Base-by-base conservation (phyloP, 1,140 invertebrate species). In the Diabrotica virgifera region DNA sequence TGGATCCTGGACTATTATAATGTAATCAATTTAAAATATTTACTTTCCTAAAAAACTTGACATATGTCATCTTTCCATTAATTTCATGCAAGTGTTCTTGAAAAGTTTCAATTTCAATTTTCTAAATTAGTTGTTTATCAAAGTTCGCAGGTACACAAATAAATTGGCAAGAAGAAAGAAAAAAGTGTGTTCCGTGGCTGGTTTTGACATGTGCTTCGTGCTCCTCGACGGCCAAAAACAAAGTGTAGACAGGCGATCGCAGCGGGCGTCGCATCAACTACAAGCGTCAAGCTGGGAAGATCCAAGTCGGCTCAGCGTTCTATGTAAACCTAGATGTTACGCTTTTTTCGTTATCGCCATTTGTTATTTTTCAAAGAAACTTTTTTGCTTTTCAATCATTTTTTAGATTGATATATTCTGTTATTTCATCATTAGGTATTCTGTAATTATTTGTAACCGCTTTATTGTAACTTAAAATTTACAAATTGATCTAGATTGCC, bases 271-370 rank as follows among this genome's bases (percentile, higher is more conserved):
- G 50, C 46, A 60, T 60, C 36, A 60, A 60, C 59, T 60, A 60
- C 59, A 60, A 60, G 59, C 46, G n/a, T 60, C 59, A 60, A 50
- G 59, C 59, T 60, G 59, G 10, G 59, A 60, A 60, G 59, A 60
- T 60, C 59, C 59, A 60, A 60, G 59, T 60, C 59, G 59, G 59
- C 59, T n/a, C n/a, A 14, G 38, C 12, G 24, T 35, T 60, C 59
- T 60, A 60, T 60, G 59, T 60, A 60, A 60, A 50, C 40, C 59
- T 60, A 60, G 59, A 60, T 59, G 57, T 59, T 59, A 59, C 46
- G 57, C 10, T 59, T 59, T 59, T 59, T 38, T 59, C 36, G 46
- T 60, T 36, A 60, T 38, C 40, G 50, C 40, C 50, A 60, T 60
- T 60, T 60, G 24, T 60, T 60, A 51, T 35, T 59, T 59, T 59